Evolutionary conservation across 2,797 vertebrate species (phyloP).

Genomic region (Spinus pinus): DNA sequence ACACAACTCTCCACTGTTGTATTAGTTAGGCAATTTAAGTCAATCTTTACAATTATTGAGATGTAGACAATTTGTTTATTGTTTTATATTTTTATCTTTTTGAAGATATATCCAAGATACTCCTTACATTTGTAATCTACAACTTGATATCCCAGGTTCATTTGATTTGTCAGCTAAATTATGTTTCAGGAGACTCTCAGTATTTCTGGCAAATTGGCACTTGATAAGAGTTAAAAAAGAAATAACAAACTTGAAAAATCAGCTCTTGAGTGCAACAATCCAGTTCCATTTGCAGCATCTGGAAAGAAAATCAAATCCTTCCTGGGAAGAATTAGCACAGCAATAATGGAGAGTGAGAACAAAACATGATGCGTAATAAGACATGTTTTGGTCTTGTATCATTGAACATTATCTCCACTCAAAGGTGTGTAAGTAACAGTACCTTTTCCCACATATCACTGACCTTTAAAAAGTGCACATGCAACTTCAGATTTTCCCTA

Average conservation of each 20-base stretch:
- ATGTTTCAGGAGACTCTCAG: not conserved
- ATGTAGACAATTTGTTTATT: not conserved
- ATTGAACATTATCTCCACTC: slow-evolving; percentile 27
- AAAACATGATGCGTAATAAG: slow-evolving; percentile 11
- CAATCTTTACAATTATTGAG: not conserved
- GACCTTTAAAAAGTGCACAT: slow-evolving; percentile 10
- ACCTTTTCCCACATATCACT: not conserved
- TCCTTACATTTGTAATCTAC: not conserved
- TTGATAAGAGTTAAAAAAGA: not conserved
- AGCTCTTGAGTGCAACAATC: not conserved
- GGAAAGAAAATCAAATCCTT: slow-evolving; percentile 55
- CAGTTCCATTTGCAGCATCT: slow-evolving; percentile 20
- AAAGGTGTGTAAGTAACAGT: not conserved
- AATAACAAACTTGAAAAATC: not conserved
- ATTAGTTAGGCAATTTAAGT: not conserved
- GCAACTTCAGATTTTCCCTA: slow-evolving; percentile 25
- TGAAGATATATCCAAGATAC: not conserved
- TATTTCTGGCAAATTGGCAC: not conserved
- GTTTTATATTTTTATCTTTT: not conserved
- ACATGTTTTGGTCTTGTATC: slow-evolving; percentile 34
- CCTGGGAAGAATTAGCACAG: slow-evolving; percentile 30
- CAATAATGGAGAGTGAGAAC: not conserved
- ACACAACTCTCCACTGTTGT: not conserved
- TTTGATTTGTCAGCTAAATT: not conserved
- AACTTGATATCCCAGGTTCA: not conserved